A percentile compares a stretch with the other conserved stretches of the same genome.
phyloP scores from a whole-genome alignment of 2,888 invertebrate species.

The Electrophaes corylata region DNA sequence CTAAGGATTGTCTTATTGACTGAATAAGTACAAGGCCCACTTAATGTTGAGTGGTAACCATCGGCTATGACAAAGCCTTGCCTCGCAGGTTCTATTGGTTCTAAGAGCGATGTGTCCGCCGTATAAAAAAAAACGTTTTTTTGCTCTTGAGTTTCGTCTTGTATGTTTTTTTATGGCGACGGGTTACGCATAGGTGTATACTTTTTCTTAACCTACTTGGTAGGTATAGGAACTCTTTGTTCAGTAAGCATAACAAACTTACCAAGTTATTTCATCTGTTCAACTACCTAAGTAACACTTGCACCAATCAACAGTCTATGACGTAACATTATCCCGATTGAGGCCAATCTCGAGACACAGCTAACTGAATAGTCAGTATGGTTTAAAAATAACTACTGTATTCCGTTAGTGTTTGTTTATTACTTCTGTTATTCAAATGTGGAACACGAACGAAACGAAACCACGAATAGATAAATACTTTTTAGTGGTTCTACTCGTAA shows the following conservation, averaged over 20 bases:
- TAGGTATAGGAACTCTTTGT: neutral
- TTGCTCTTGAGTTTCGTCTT: too few relatives aligned
- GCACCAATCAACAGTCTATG: slow-evolving; percentile 30
- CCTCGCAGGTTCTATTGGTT: too few relatives aligned
- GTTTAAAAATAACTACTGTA: slow-evolving; percentile 20
- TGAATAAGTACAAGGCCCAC: too few relatives aligned
- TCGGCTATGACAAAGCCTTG: too few relatives aligned
- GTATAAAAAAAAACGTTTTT: too few relatives aligned
- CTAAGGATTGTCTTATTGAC: too few relatives aligned
- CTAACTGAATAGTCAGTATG: neutral
- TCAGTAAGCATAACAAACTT: slow-evolving; percentile 2
- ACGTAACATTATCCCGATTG: slow-evolving; percentile 28
- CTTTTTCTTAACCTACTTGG: neutral
- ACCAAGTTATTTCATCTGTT: slow-evolving; percentile 11
- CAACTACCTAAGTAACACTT: slow-evolving; percentile 14
- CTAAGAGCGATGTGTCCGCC: too few relatives aligned
- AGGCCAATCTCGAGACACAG: slow-evolving; percentile 20
- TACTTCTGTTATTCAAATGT: slow-evolving; percentile 34
- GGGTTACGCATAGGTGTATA: too few relatives aligned
- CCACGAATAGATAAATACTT: neutral
- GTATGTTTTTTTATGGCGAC: too few relatives aligned
- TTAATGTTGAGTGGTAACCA: too few relatives aligned
- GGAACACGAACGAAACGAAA: slow-evolving; percentile 23
- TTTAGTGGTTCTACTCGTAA: neutral
- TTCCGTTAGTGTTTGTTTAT: slow-evolving; percentile 31